Evolutionary conservation across 2,888 invertebrate species (phyloP).

Genomic region (Carpatolechia fugitivella): DNA sequence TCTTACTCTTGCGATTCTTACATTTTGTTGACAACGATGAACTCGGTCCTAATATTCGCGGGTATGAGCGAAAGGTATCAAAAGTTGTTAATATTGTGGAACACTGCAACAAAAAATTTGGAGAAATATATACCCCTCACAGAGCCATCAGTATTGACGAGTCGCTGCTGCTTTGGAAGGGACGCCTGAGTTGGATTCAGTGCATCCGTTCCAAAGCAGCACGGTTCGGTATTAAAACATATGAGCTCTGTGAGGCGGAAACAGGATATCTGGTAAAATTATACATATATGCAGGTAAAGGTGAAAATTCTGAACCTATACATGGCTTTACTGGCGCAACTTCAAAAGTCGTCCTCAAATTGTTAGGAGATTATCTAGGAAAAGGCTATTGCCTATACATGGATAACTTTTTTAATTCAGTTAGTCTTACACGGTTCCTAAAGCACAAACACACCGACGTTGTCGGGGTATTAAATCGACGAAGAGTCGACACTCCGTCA

Average conservation of each 20-base stretch:
- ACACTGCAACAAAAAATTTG: constrained; percentile 24
- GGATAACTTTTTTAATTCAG: constrained; percentile 23
- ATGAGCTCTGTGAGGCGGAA: too few relatives aligned
- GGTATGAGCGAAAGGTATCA: constrained; percentile 20
- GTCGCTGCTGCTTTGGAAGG: too few relatives aligned
- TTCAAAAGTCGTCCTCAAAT: too few relatives aligned
- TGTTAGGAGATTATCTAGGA: constrained; percentile 18
- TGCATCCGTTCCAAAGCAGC: too few relatives aligned
- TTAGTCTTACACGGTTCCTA: constrained; percentile 16
- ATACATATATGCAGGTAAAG: constrained; percentile 13
- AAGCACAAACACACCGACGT: constrained; percentile 20
- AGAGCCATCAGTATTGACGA: constrained; percentile 25
- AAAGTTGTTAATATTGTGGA: constrained; percentile 24
- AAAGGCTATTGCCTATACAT: constrained; percentile 15
- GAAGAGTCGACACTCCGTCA: constrained; percentile 13
- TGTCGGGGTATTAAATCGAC: constrained; percentile 18
- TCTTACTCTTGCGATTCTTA: constrained; percentile 20
- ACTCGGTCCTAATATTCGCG: constrained; percentile 11
- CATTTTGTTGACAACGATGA: constrained; percentile 26
- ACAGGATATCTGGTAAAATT: constrained; percentile 20
- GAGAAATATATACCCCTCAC: constrained; percentile 11
- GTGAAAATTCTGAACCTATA: constrained; percentile 9
- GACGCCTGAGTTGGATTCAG: too few relatives aligned
- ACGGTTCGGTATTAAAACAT: too few relatives aligned
- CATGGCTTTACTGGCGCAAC: constrained; percentile 25